Evolutionary conservation across 2,113 vertebrate species (phyloP).

Genomic region (Apteryx owenii): DNA sequence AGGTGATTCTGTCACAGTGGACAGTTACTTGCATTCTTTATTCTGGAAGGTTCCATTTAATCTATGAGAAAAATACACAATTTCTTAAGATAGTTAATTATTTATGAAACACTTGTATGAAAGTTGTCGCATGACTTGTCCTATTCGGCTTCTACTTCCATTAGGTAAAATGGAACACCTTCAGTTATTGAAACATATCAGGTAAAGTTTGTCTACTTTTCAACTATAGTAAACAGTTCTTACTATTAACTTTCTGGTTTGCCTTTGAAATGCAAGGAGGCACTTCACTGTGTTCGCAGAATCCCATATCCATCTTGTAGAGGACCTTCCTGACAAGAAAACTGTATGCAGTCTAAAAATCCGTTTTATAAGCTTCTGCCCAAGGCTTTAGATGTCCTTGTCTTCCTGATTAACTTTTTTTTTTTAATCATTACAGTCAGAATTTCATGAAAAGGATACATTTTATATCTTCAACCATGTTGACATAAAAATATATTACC

Average conservation of each 20-base stretch:
- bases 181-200: not conserved
- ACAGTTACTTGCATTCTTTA: not conserved
- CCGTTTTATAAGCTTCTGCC: not conserved
- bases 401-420: not conserved
- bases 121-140: not conserved
- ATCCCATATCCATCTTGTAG: not conserved
- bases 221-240: not conserved
- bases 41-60: not conserved
- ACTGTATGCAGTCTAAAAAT: not conserved
- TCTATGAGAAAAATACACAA: not conserved
- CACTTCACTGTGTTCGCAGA: not conserved
- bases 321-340: not conserved
- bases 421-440: constrained; percentile 78
- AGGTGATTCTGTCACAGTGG: not conserved
- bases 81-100: not conserved
- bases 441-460: constrained; percentile 92
- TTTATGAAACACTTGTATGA: not conserved
- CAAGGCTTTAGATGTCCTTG: not conserved
- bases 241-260: not conserved
- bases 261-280: not conserved
- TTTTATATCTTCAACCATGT: constrained; percentile 98
- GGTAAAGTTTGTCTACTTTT: not conserved
- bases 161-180: not conserved
- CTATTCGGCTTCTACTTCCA: not conserved
- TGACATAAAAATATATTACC: constrained; percentile 93